A percentile compares a stretch with the other conserved stretches of the same genome.
phyloP scores from a whole-genome alignment of 2,888 invertebrate genomes.

The Seladonia tumulorum region DNA sequence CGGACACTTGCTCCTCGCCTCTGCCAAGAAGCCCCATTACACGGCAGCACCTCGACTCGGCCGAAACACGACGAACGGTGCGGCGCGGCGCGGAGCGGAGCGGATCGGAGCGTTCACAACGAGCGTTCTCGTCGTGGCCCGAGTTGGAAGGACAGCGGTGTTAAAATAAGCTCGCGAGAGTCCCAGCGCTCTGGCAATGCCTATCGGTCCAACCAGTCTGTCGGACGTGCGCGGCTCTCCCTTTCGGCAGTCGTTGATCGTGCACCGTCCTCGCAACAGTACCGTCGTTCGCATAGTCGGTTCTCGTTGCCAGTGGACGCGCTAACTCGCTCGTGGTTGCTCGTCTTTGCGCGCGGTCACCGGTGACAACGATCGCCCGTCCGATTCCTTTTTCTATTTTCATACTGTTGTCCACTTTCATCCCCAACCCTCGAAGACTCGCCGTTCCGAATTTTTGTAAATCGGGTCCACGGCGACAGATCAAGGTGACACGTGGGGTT shows the following conservation, averaged over 20 bases:
- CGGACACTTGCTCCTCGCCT: constrained; percentile 39
- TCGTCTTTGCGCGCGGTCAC: neutral
- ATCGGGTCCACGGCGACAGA: neutral
- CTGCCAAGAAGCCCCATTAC: constrained; percentile 60
- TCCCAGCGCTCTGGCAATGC: constrained; percentile 76
- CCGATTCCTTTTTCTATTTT: neutral
- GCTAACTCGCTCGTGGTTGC: neutral
- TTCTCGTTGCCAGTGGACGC: constrained; percentile 3
- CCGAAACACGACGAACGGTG: constrained; percentile 12
- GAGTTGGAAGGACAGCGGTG: constrained; percentile 83
- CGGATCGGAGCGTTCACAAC: constrained; percentile 54
- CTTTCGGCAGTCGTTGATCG: constrained; percentile 78
- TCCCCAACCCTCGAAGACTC: neutral
- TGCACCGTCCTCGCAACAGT: constrained; percentile 75
- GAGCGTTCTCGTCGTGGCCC: constrained; percentile 62
- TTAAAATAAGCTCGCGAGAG: constrained; percentile 81
- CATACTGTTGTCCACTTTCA: neutral
- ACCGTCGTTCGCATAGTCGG: constrained; percentile 15
- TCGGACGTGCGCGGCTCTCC: constrained; percentile 65
- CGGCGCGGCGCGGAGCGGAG: too few relatives aligned
- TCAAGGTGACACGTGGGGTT: neutral
- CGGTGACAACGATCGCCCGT: neutral
- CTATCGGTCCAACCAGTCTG: constrained; percentile 66
- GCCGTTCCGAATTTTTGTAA: neutral
- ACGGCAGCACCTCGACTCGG: constrained; percentile 14